Percentiles rank a stretch among this genome's conserved stretches.
phyloP scores from a whole-genome alignment of 2,888 invertebrate species.

The Erebia palarica region DNA sequence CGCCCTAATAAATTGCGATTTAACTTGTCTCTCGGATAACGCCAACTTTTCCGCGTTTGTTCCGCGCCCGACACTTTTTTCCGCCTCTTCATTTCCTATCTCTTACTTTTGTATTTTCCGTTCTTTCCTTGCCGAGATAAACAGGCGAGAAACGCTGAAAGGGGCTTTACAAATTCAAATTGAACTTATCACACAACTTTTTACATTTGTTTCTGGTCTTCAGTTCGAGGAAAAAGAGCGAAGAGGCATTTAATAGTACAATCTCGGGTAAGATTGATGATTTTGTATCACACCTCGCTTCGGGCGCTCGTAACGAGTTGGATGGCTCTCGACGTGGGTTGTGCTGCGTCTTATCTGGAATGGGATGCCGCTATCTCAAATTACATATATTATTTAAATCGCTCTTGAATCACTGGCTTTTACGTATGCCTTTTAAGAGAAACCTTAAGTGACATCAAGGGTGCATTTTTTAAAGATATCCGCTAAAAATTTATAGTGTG shows the following conservation, averaged over 20 bases:
- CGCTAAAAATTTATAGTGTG: background rate
- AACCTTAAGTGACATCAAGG: conserved; percentile 33
- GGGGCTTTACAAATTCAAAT: conserved; percentile 83
- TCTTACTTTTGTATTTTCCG: conserved; percentile 82
- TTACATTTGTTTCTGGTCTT: conserved; percentile 83
- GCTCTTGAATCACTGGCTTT: conserved; percentile 67
- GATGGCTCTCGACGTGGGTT: conserved; percentile 79
- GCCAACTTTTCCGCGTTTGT: conserved; percentile 81
- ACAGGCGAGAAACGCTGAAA: conserved; percentile 82
- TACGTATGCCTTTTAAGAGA: conserved; percentile 52
- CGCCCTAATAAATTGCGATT: conserved; percentile 82
- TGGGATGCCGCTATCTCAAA: conserved; percentile 80
- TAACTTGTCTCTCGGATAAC: conserved; percentile 82
- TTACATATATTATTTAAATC: conserved; percentile 81
- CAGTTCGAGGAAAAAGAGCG: conserved; percentile 79
- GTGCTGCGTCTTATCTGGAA: conserved; percentile 79
- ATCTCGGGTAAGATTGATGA: conserved; percentile 82
- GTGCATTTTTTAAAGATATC: conserved; percentile 1
- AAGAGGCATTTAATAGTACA: conserved; percentile 82
- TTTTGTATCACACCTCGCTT: conserved; percentile 83
- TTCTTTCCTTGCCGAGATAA: conserved; percentile 79
- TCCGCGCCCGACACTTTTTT: conserved; percentile 81
- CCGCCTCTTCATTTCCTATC: conserved; percentile 83
- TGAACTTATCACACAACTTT: conserved; percentile 83
- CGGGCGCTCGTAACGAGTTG: conserved; percentile 80